Evolutionary conservation across 2,113 vertebrate genomes (phyloP).

Genomic region (Forbesichthys agassizii): DNA sequence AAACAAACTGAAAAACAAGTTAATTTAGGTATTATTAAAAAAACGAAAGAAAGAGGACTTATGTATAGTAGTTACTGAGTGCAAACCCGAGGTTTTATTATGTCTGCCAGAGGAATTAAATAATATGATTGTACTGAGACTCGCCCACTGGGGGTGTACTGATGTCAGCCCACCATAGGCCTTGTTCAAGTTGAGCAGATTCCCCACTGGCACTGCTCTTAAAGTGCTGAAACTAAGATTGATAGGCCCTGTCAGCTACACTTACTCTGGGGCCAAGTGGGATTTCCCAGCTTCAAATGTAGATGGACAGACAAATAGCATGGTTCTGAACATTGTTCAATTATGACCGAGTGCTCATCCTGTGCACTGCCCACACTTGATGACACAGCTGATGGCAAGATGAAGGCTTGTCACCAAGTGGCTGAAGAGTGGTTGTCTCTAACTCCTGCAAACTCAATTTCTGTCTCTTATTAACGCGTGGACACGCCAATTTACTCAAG

Average conservation of each 20-base stretch:
- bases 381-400: constrained; percentile 62
- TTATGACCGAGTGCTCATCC: constrained; percentile 49
- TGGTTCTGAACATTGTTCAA: constrained; percentile 67
- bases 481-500: constrained; percentile 13
- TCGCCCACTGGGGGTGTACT: constrained; percentile 1
- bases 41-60: no score
- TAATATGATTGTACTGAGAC: constrained; percentile 17
- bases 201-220: constrained; percentile 28
- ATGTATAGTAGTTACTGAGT: background rate
- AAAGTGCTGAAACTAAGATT: constrained; percentile 54
- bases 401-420: constrained; percentile 58
- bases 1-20: no score
- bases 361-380: constrained; percentile 52
- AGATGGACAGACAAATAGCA: constrained; percentile 64
- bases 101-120: constrained; percentile 21
- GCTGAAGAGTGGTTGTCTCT: constrained; percentile 67
- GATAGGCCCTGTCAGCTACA: constrained; percentile 49
- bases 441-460: constrained; percentile 37
- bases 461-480: constrained; percentile 53
- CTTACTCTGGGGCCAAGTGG: constrained; percentile 34
- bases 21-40: no score
- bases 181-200: constrained; percentile 59
- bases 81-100: background rate
- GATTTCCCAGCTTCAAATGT: constrained; percentile 54
- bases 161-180: constrained; percentile 31